Conservation (phyloP, 2,888 invertebrate genomes). For the Catocala fraxini region DNA sequence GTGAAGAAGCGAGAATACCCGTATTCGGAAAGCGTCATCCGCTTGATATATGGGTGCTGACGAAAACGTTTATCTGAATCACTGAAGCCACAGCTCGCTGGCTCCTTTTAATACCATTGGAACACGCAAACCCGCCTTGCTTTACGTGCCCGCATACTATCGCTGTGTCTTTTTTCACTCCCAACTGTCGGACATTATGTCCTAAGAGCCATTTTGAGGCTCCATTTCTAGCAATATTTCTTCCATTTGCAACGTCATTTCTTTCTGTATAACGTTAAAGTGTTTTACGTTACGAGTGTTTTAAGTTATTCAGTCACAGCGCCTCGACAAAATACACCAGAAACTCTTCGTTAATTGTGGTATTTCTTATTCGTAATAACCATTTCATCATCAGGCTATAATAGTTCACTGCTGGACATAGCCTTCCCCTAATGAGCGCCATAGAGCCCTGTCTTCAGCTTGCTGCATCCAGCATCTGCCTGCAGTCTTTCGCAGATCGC, state of each 20-base stretch:
- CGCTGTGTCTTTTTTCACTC: slow-evolving; percentile 73
- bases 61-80: slow-evolving; percentile 81
- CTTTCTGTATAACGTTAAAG: slow-evolving; percentile 61
- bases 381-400: too few relatives aligned
- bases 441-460: too few relatives aligned
- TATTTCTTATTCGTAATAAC: neutral
- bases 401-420: too few relatives aligned
- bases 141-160: slow-evolving; percentile 65
- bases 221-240: slow-evolving; percentile 73
- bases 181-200: slow-evolving; percentile 68
- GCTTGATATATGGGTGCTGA: slow-evolving; percentile 78
- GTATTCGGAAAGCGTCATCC: slow-evolving; percentile 72
- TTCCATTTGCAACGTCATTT: slow-evolving; percentile 73
- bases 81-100: slow-evolving; percentile 69
- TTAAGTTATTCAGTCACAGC: slow-evolving; percentile 19
- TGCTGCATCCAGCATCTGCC: too few relatives aligned
- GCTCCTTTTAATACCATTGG: slow-evolving; percentile 63
- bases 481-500: too few relatives aligned
- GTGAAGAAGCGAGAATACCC: slow-evolving; percentile 63
- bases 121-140: slow-evolving; percentile 56
- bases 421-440: too few relatives aligned
- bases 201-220: slow-evolving; percentile 69
- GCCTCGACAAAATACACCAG: slow-evolving; percentile 11
- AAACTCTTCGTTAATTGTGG: neutral
- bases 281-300: slow-evolving; percentile 38